Percentiles rank a stretch among this genome's conserved stretches.
These are phyloP conservation scores for Ericerus pela DNA, from an alignment of 1,140 invertebrate species.

Conservation along the genomic window DNA sequence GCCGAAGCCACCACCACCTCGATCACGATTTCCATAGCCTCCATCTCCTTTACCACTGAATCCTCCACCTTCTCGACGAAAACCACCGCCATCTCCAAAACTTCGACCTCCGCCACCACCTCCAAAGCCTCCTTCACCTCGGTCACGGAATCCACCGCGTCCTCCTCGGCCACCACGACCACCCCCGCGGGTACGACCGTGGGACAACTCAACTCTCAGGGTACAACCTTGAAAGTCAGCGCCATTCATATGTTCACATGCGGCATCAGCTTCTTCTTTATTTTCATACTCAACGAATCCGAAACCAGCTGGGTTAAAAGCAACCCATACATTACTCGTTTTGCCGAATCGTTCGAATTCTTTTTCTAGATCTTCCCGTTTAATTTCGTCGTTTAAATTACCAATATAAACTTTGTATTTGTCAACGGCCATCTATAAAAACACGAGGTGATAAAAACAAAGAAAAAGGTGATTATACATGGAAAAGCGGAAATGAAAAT, in stretches of 20 bases:
- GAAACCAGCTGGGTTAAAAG: constrained; percentile 88
- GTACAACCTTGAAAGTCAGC: constrained; percentile 63
- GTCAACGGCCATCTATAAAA: constrained; percentile 27
- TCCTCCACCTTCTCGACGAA: constrained; percentile 31
- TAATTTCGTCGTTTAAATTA: constrained; percentile 62
- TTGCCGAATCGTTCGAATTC: constrained; percentile 81
- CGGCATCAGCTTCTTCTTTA: constrained; percentile 82
- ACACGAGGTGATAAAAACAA: too few relatives aligned
- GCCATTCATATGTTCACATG: constrained; percentile 81
- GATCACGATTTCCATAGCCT: too few relatives aligned
- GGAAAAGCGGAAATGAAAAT: too few relatives aligned
- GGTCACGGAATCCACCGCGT: constrained; percentile 38
- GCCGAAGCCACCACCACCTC: constrained; percentile 29
- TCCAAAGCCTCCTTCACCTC: constrained; percentile 31
- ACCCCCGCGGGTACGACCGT: constrained; percentile 46
- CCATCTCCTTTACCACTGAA: constrained; percentile 28
- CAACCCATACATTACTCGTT: constrained; percentile 89
- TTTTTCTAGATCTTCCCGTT: constrained; percentile 73
- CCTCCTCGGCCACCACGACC: constrained; percentile 36
- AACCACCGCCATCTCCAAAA: constrained; percentile 33
- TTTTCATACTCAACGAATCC: constrained; percentile 98
- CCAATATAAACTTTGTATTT: constrained; percentile 66
- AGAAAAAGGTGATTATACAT: too few relatives aligned
- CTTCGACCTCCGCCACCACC: constrained; percentile 33
- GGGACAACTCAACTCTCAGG: constrained; percentile 65